A percentile compares a stretch with the other conserved stretches of the same genome.
phyloP scores from a whole-genome alignment of 2,888 invertebrate species.

The Caenorhabditis sp. region DNA sequence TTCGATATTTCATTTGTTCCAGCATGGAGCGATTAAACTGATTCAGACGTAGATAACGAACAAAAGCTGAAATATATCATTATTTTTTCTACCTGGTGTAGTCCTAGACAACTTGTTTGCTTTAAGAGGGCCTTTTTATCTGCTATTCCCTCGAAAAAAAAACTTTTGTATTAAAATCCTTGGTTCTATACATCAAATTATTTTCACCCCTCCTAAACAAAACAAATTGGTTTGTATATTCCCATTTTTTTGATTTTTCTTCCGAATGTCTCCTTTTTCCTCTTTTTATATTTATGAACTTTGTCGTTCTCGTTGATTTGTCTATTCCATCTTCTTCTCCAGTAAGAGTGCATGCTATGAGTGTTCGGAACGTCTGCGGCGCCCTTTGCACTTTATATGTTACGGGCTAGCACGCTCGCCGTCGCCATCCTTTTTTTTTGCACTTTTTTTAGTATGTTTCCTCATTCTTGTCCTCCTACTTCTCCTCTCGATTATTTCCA shows the following conservation, averaged over 20 bases:
- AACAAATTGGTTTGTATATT: not conserved
- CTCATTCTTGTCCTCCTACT: not conserved
- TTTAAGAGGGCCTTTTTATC: too few species aligned
- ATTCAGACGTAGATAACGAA: too few species aligned
- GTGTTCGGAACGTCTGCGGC: constrained; percentile 1
- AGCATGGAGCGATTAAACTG: too few species aligned
- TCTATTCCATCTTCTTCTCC: not conserved
- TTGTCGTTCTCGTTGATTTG: not conserved
- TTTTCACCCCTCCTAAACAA: not conserved
- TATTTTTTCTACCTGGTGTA: too few species aligned
- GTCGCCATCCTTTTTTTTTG: not conserved
- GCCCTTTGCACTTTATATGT: constrained; percentile 38
- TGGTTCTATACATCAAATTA: too few species aligned
- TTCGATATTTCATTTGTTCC: too few species aligned
- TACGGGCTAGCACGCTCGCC: constrained; percentile 36
- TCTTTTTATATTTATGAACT: not conserved
- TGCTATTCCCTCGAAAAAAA: too few species aligned
- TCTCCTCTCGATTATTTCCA: not conserved
- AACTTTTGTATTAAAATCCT: too few species aligned
- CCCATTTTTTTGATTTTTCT: not conserved
- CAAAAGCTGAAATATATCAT: too few species aligned
- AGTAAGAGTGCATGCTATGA: not conserved
- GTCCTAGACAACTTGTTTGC: too few species aligned
- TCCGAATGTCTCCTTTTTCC: not conserved
- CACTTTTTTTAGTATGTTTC: not conserved